phyloP scores from a whole-genome alignment of 2,113 vertebrate genomes.

The Trinectes maculatus region DNA sequence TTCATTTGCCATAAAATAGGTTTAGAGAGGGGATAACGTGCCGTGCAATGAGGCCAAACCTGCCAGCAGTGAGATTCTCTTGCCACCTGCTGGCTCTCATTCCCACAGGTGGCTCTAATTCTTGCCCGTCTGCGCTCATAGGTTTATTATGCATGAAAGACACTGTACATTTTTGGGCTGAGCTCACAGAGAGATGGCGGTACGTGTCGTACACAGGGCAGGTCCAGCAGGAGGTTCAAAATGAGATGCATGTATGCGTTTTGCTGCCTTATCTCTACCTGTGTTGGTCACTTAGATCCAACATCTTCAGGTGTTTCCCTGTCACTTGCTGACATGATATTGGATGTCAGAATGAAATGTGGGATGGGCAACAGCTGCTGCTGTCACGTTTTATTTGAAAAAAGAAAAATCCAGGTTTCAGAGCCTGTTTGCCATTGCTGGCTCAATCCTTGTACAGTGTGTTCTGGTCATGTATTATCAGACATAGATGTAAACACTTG shows the following conservation, averaged over 20 bases:
- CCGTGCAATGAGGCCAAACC: constrained; percentile 37
- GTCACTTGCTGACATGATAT: constrained; percentile 19
- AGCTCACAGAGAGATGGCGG: constrained; percentile 47
- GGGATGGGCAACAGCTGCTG: not conserved
- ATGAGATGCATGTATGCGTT: constrained; percentile 33
- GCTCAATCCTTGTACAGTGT: not conserved
- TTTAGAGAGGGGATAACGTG: constrained; percentile 29
- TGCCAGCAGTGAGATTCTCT: constrained; percentile 21
- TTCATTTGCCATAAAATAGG: constrained; percentile 32
- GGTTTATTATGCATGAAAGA: constrained; percentile 51
- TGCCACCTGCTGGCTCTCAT: constrained; percentile 58
- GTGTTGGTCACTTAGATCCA: constrained; percentile 16
- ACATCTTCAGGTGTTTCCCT: constrained; percentile 22
- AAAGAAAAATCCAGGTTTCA: constrained; percentile 2
- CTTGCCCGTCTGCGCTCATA: constrained; percentile 17
- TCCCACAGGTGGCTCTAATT: constrained; percentile 36
- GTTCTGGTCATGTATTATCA: not conserved
- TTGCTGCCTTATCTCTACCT: constrained; percentile 2
- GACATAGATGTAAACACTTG: not conserved
- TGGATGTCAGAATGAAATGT: constrained; percentile 18
- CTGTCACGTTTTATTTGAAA: not conserved
- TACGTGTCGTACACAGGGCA: constrained; percentile 16
- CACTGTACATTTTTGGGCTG: constrained; percentile 34
- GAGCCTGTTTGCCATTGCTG: not conserved
- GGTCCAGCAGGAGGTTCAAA: constrained; percentile 27